A percentile compares a stretch with the other conserved stretches of the same genome.
Conservation (phyloP, 2,797 vertebrate species). For the Rallus crepitans region DNA sequence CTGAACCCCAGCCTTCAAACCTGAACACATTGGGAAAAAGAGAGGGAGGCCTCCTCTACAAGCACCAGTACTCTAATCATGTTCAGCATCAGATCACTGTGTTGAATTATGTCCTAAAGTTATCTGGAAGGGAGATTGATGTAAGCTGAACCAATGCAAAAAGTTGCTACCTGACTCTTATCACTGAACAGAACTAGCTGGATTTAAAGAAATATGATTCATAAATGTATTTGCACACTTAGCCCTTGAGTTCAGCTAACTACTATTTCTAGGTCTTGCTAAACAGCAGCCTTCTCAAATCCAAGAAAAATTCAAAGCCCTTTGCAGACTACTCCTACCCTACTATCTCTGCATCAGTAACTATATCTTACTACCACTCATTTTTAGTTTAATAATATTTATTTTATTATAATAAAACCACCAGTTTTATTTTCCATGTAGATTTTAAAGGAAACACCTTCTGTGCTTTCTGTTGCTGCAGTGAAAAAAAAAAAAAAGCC, state of each 20-base stretch:
- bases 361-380: background rate
- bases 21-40: background rate
- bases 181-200: background rate
- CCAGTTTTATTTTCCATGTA: background rate
- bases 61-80: background rate
- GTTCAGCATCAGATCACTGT: background rate
- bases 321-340: background rate
- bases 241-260: background rate
- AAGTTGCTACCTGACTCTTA: background rate
- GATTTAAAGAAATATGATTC: background rate
- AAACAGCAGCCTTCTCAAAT: background rate
- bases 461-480: background rate
- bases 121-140: background rate
- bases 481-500: rapidly evolving
- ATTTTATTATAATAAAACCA: too few species aligned
- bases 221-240: background rate
- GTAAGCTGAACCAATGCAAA: background rate
- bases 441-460: background rate
- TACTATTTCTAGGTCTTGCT: background rate
- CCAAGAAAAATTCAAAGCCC: background rate
- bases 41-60: background rate
- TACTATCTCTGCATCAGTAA: background rate
- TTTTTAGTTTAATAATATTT: too few species aligned
- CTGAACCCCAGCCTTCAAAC: background rate
- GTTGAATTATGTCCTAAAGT: background rate